A percentile compares a stretch with the other conserved stretches of the same genome.
Evolutionary conservation across 2,113 vertebrate species (phyloP).

Genomic region (Noturus placidus): DNA sequence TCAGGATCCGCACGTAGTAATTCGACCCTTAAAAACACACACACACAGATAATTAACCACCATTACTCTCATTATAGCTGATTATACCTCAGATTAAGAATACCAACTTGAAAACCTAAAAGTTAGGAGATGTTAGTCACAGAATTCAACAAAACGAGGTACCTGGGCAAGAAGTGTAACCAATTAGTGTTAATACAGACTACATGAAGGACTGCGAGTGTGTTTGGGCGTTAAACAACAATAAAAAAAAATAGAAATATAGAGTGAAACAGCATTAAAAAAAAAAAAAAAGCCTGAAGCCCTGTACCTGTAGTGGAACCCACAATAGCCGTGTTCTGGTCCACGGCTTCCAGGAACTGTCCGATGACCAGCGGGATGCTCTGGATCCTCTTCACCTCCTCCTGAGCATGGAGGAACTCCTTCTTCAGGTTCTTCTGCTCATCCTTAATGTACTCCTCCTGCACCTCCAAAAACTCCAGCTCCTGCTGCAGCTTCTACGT

Average conservation of each 20-base stretch:
- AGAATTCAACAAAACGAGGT: no score
- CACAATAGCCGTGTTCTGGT: conserved; percentile 94
- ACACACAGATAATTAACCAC: background rate
- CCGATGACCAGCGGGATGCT: conserved; percentile 93
- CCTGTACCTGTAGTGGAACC: conserved; percentile 86
- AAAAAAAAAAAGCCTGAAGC: background rate
- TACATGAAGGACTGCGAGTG: background rate
- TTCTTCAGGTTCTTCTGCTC: conserved; percentile 95
- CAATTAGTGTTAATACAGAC: background rate
- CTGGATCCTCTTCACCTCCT: conserved; percentile 94
- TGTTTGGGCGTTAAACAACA: background rate
- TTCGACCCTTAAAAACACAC: conserved; percentile 82
- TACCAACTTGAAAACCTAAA: background rate
- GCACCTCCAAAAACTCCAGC: conserved; percentile 91
- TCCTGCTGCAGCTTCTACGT: conserved; percentile 90
- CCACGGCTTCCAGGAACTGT: conserved; percentile 92
- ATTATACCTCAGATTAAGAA: background rate
- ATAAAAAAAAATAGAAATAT: no score
- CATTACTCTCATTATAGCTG: background rate
- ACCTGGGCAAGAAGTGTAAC: background rate
- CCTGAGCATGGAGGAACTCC: conserved; percentile 93
- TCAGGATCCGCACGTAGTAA: conserved; percentile 92
- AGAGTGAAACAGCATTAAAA: no score
- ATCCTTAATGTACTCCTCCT: conserved; percentile 95
- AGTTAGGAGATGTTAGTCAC: background rate